Base-by-base conservation (phyloP, 2,113 vertebrate genomes). In the Lasiurus cinereus region DNA sequence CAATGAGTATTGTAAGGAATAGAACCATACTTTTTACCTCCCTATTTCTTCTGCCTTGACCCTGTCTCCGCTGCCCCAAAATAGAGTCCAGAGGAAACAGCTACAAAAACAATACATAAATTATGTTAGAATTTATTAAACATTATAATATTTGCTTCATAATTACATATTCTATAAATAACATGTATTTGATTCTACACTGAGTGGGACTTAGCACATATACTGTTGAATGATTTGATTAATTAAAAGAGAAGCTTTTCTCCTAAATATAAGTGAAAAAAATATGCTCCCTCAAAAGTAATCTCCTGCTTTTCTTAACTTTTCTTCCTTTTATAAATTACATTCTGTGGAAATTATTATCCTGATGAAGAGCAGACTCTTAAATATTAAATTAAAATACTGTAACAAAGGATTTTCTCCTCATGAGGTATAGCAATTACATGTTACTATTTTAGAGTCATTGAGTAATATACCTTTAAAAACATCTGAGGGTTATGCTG, bases 381-480 rank as follows among this genome's bases (percentile, higher is more conserved):
- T 93, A 90, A 89, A 77, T 89, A 64, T 77, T 94, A 50, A 91
- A 79, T 91, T 22, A 70, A 29, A 84, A 74, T 86, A 48, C 48
- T 77, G 4, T 70, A 77, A 86, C 66, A 90, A 78, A 84, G 31
- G 8, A 52, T 73, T 27, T 79, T 91, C 4, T 29, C 18, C 36
- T 87, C n/a, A 46, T 93, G 46, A 84, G 1, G 19, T 82, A n/a
- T 39, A 86, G 39, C 62, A 96, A 31, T 76, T 95, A 84, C 82
- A 24, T 83, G 82, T 78, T 74, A 85, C 64, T 54, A 16, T 92
- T 97, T 98, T 93, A 94, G 88, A 97, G 85, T 54, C 52, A 39
- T 96, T 97, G 66, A 94, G 77, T 95, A 97, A 97, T 96, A 91
- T 73, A 92, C 89, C 92, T 95, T 87, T 64, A 46, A 90, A 94